phyloP scores from a whole-genome alignment of 1,140 invertebrate genomes.

The Coptotermes formosanus region DNA sequence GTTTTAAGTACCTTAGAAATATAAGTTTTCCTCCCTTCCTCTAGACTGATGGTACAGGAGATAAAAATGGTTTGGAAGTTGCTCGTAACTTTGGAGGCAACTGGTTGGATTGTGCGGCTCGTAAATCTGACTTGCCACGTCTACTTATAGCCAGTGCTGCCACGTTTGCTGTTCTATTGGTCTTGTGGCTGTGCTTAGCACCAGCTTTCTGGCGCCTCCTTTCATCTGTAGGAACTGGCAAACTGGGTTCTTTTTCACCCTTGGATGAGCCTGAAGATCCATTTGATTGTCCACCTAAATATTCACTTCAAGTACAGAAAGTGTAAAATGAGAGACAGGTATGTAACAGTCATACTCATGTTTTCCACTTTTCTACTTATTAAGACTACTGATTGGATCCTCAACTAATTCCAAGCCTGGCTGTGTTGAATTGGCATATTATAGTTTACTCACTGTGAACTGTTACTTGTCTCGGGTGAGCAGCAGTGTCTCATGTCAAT shows the following conservation, averaged over 20 bases:
- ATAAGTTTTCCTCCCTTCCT: not conserved
- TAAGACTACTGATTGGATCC: no score
- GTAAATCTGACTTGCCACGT: conserved; percentile 53
- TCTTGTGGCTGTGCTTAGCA: conserved; percentile 54
- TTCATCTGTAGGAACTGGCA: conserved; percentile 31
- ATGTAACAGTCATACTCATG: not conserved
- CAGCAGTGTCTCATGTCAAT: no score
- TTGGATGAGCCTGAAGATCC: conserved; percentile 36
- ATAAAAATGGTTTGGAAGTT: not conserved
- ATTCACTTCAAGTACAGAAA: conserved; percentile 38
- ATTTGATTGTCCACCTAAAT: conserved; percentile 30
- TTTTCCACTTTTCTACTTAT: no score
- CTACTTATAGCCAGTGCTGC: conserved; percentile 51
- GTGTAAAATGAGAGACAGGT: conserved; percentile 39
- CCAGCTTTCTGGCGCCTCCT: conserved; percentile 34
- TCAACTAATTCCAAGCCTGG: no score
- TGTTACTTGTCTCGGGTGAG: no score
- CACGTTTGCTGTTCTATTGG: conserved; percentile 48
- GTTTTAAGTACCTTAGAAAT: not conserved
- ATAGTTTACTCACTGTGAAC: no score
- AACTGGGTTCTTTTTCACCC: conserved; percentile 34
- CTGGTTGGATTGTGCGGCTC: conserved; percentile 55
- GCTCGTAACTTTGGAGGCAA: conserved; percentile 40
- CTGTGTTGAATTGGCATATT: no score
- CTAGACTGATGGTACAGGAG: not conserved